phyloP scores from a whole-genome alignment of 2,113 vertebrate genomes.

The Edolisoma coerulescens region DNA sequence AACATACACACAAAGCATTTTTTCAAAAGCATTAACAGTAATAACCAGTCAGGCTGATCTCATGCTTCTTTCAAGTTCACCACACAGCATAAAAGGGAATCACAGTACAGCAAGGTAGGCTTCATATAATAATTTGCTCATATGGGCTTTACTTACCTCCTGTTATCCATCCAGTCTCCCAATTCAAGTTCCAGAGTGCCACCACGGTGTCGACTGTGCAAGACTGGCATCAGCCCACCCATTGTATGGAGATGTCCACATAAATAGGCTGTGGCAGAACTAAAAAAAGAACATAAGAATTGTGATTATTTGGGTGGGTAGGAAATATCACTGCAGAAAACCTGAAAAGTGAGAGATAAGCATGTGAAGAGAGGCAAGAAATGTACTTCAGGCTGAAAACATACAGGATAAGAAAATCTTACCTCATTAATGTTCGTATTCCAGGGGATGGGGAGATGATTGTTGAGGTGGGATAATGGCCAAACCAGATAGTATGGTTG shows the following conservation, averaged over 20 bases:
- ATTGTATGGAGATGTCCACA: constrained; percentile 96
- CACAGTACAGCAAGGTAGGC: neutral
- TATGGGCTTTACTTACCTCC: constrained; percentile 75
- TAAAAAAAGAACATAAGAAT: constrained; percentile 22
- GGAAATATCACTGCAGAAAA: neutral
- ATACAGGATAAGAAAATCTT: neutral
- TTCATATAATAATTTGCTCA: neutral
- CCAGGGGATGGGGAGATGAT: constrained; percentile 88
- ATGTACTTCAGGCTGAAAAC: neutral
- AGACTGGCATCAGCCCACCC: constrained; percentile 87
- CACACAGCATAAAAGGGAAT: neutral
- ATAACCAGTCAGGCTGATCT: neutral
- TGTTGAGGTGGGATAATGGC: constrained; percentile 94
- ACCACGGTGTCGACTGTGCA: constrained; percentile 85
- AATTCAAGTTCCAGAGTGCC: constrained; percentile 94
- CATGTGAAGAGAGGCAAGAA: neutral
- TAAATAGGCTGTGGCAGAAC: constrained; percentile 89
- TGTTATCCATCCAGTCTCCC: constrained; percentile 94
- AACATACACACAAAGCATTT: neutral
- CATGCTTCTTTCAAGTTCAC: neutral
- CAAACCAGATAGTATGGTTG: constrained; percentile 97
- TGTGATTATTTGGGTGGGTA: neutral
- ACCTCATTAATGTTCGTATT: constrained; percentile 88
- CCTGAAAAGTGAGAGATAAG: neutral
- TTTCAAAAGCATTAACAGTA: neutral